Evolutionary conservation across 2,888 invertebrate species (phyloP), one percentile per base, ranked within the genome.

Genomic region (Hyalella azteca): DNA sequence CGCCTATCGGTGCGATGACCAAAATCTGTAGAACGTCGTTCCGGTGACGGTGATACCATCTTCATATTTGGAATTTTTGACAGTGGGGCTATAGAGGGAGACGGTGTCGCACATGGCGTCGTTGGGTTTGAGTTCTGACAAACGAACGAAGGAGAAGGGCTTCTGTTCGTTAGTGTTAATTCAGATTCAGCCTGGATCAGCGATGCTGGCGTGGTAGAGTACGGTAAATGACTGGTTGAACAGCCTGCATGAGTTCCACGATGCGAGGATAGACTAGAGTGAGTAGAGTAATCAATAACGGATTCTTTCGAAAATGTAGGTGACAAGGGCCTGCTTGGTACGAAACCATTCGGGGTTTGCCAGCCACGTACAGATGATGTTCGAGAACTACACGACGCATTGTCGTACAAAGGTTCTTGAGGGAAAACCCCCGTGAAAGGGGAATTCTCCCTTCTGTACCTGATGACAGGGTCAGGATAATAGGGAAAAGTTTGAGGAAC

Each of bases 401-500:
- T 19, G 19, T 66, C 66, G 29, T 36, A 66, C 4, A 66, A n/a
- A 5, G 66, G 66, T 5, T 75, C 75, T n/a, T 75, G 75, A 26
- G 75, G 75, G 26, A 75, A 75, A 1, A 45, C 26, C n/a, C 41
- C 41, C 15, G 75, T 75, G 40, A 45, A 45, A 3, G 75, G 75
- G 26, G 75, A 75, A 26, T 75, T 29, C 22, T 75, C 75, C 22
- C 75, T 29, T 45, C 75, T 13, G 22, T 75, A 75, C n/a, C 45
- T 40, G 7, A 75, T 22, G 22, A 75, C 75, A 4, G 75, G 45
- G 45, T 75, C 75, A 9, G 75, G 75, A n/a, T 75, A 75, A n/a
- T 75, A 75, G 11, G 75, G 75, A 26, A 22, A 75, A 22, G 75
- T 75, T n/a, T 19, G 75, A 4, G 75, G 75, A 39, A 45, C 11